These are phyloP conservation scores for Tapirus terrestris DNA, from an alignment of 2,113 vertebrate genomes.

Conservation along the genomic window DNA sequence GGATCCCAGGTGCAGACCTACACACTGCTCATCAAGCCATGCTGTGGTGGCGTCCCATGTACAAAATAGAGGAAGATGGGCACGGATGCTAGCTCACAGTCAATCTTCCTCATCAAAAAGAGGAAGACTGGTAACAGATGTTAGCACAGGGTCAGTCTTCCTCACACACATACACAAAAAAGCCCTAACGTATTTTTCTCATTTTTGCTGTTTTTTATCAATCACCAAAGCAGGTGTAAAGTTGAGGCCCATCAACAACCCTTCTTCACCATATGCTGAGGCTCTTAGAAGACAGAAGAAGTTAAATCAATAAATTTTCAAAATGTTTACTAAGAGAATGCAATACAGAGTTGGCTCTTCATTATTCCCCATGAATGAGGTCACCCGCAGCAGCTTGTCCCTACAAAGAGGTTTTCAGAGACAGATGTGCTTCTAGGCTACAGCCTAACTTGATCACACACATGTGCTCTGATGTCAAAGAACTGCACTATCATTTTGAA, in stretches of 20 bases:
- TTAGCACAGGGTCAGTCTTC: no score
- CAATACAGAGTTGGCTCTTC: rapidly evolving
- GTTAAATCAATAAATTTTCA: not conserved
- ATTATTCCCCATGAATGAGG: not conserved
- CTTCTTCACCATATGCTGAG: not conserved
- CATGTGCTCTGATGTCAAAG: not conserved
- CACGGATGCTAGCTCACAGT: no score
- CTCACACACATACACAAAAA: not conserved
- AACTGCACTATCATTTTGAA: not conserved
- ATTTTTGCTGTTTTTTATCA: not conserved
- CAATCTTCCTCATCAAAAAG: no score
- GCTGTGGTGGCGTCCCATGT: no score
- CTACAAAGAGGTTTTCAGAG: rapidly evolving
- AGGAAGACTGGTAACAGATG: no score
- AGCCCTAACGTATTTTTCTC: not conserved
- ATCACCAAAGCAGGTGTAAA: not conserved
- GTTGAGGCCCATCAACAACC: not conserved
- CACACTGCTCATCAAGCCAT: no score
- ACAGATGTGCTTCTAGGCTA: not conserved
- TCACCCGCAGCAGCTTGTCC: not conserved
- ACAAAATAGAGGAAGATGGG: no score
- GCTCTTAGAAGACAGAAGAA: not conserved
- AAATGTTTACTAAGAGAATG: not conserved
- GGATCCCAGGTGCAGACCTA: no score
- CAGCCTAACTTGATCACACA: rapidly evolving